A percentile compares a stretch with the other conserved stretches of the same genome.
Evolutionary conservation across 2,797 vertebrate species (phyloP).

Genomic region (Spondyliosoma cantharus): DNA sequence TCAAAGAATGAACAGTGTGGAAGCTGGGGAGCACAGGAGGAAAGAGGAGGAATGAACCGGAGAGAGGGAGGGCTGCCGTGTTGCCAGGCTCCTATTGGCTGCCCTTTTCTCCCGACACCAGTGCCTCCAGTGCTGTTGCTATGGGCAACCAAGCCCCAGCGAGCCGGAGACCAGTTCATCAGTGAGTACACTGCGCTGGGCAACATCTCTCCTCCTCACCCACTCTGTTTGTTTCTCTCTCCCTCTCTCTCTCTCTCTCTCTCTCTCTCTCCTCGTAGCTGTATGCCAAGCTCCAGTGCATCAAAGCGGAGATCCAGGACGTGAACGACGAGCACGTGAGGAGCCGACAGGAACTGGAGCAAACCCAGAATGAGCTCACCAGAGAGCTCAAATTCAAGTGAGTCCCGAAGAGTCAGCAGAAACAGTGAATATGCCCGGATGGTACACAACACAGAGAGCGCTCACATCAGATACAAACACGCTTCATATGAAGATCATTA

Average conservation of each 20-base stretch:
- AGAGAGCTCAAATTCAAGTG: constrained; percentile 87
- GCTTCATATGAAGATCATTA: neutral
- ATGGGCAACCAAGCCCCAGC: constrained; percentile 64
- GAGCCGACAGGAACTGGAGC: constrained; percentile 86
- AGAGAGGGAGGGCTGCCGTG: constrained; percentile 24
- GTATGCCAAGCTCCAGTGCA: constrained; percentile 85
- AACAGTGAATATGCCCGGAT: neutral
- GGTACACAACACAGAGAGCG: neutral
- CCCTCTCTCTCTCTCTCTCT: constrained; percentile 16
- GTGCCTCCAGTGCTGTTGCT: constrained; percentile 70
- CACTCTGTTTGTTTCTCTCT: constrained; percentile 9
- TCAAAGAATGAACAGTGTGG: constrained; percentile 43
- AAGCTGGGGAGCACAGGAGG: constrained; percentile 21
- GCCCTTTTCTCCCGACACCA: constrained; percentile 53
- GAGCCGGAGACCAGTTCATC: constrained; percentile 42
- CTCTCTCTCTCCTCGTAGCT: constrained; percentile 64
- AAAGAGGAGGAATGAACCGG: constrained; percentile 26
- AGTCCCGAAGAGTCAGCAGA: constrained; percentile 39
- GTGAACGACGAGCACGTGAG: constrained; percentile 85
- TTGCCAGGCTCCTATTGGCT: constrained; percentile 54
- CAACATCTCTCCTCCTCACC: constrained; percentile 32
- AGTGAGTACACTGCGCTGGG: constrained; percentile 20
- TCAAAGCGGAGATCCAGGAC: constrained; percentile 86
- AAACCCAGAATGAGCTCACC: constrained; percentile 86
- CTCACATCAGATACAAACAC: neutral